Evolutionary conservation across 2,888 invertebrate species (phyloP).

Genomic region (Oxytorus armatus): DNA sequence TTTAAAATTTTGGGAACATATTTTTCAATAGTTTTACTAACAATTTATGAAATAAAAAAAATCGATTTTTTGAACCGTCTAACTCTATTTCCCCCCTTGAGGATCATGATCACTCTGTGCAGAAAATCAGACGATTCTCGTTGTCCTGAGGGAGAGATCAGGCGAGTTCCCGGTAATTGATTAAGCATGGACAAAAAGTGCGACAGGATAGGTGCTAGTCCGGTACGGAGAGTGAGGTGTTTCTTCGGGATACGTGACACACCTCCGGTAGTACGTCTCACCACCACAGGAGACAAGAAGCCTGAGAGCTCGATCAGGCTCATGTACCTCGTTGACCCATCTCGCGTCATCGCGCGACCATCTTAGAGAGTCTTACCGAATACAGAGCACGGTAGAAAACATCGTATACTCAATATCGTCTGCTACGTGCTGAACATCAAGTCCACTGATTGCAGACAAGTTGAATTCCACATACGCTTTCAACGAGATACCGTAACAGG

Average conservation of each 20-base stretch:
- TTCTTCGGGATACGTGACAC: slow-evolving; percentile 74
- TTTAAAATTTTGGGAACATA: too few species aligned
- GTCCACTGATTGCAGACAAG: slow-evolving; percentile 32
- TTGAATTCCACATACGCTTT: slow-evolving; percentile 50
- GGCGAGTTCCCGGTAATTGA: slow-evolving; percentile 76
- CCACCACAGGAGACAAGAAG: slow-evolving; percentile 44
- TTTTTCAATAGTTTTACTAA: too few species aligned
- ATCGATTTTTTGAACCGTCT: too few species aligned
- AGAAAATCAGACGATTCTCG: slow-evolving; percentile 35
- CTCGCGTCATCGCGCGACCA: slow-evolving; percentile 35
- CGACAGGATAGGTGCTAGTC: slow-evolving; percentile 71
- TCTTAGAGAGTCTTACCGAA: slow-evolving; percentile 45
- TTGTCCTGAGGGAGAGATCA: slow-evolving; percentile 76
- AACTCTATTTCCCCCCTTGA: slow-evolving; percentile 5
- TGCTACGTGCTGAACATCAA: slow-evolving; percentile 46
- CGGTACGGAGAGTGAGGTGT: slow-evolving; percentile 70
- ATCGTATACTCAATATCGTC: slow-evolving; percentile 34
- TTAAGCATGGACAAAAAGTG: slow-evolving; percentile 75
- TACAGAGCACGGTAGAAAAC: slow-evolving; percentile 44
- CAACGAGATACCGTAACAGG: background rate
- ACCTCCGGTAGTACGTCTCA: slow-evolving; percentile 66
- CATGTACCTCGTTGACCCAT: slow-evolving; percentile 41
- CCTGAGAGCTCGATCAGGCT: slow-evolving; percentile 28
- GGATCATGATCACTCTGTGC: slow-evolving; percentile 19
- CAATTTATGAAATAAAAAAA: too few species aligned